phyloP scores from a whole-genome alignment of 1,140 invertebrate species.

The Chlorops oryzae region DNA sequence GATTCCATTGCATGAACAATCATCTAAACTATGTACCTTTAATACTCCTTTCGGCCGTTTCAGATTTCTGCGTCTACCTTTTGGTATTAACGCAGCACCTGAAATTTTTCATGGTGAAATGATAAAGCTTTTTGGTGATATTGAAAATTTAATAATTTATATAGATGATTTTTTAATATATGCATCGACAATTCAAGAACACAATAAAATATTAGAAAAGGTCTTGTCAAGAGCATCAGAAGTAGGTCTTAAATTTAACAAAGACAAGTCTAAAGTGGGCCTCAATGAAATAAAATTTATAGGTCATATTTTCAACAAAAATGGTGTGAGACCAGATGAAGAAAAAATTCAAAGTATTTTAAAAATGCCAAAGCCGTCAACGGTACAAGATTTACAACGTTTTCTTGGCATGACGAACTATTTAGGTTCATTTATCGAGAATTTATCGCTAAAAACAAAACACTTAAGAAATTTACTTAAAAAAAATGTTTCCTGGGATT shows the following conservation, averaged over 20 bases:
- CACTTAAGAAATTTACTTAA: not conserved
- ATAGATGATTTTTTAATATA: no score
- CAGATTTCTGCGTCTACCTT: constrained; percentile 1
- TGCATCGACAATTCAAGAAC: no score
- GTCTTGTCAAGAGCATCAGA: no score
- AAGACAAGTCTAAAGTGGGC: not conserved
- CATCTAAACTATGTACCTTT: no score
- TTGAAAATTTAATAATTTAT: no score
- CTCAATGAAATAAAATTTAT: not conserved
- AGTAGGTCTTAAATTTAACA: no score
- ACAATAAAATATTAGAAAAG: no score
- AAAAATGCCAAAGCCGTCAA: not conserved
- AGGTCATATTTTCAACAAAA: not conserved
- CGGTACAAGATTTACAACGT: not conserved
- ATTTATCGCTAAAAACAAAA: constrained; percentile 1
- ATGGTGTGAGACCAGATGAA: not conserved
- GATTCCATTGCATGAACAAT: no score
- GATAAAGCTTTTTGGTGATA: not conserved
- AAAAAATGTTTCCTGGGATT: not conserved
- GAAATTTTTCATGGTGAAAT: constrained; percentile 1
- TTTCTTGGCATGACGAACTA: constrained; percentile 8
- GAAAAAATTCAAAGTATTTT: not conserved
- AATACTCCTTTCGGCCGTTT: constrained; percentile 4
- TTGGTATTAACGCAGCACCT: not conserved
- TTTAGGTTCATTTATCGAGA: not conserved